Evolutionary conservation across 2,113 vertebrate species (phyloP).

Genomic region (Geococcyx californianus): DNA sequence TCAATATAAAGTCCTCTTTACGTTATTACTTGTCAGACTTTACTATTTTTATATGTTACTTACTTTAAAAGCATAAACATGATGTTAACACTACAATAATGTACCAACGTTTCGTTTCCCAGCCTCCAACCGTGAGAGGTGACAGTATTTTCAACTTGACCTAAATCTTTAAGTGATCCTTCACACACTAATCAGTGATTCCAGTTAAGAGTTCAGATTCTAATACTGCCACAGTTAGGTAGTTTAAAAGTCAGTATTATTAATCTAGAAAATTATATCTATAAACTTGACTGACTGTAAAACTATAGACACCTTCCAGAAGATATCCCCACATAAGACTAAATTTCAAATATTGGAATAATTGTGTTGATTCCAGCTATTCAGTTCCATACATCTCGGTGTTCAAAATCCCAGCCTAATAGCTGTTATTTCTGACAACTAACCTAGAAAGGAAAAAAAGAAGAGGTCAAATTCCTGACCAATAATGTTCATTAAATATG

Average conservation of each 20-base stretch:
- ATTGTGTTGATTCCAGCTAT: neutral
- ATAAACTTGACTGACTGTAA: neutral
- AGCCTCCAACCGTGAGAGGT: neutral
- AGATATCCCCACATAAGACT: neutral
- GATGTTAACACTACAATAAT: neutral
- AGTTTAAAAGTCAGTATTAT: neutral
- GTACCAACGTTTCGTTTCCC: neutral
- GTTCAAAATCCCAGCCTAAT: neutral
- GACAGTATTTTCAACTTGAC: neutral
- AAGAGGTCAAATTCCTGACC: neutral
- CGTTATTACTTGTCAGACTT: neutral
- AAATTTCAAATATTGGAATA: neutral
- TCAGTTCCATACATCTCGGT: neutral
- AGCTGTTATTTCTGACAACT: neutral
- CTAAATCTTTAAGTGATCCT: neutral
- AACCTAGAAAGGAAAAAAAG: neutral
- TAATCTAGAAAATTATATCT: neutral
- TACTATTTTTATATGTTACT: neutral
- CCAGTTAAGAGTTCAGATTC: neutral
- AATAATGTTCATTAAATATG: neutral
- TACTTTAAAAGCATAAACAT: neutral
- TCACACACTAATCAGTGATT: neutral
- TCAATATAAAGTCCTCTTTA: neutral
- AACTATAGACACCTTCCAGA: neutral
- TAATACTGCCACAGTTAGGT: neutral